These are phyloP conservation scores for Acanthacorydalis orientalis DNA, from an alignment of 2,888 invertebrate genomes.

Conservation along the genomic window DNA sequence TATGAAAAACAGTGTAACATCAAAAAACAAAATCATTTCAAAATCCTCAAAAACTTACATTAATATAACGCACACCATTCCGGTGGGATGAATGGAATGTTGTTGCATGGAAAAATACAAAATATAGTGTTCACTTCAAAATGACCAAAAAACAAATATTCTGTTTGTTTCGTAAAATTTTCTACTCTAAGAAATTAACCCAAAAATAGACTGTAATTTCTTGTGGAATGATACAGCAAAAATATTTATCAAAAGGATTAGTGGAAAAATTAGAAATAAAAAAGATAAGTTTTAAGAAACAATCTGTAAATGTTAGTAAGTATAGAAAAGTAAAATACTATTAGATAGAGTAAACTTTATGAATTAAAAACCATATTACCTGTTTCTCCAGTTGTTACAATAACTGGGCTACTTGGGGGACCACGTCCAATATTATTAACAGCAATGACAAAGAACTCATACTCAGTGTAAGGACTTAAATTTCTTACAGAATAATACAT, in stretches of 20 bases:
- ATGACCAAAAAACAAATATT: constrained; percentile 9
- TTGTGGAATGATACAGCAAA: too few species aligned
- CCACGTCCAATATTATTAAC: constrained; percentile 91
- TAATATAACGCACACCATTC: constrained; percentile 19
- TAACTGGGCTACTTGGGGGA: constrained; percentile 70
- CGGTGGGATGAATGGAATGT: constrained; percentile 15
- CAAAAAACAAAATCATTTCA: constrained; percentile 13
- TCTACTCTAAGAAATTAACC: not conserved
- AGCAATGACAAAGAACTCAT: constrained; percentile 91
- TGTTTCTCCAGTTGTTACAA: constrained; percentile 92
- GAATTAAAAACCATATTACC: constrained; percentile 38
- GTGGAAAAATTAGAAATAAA: too few species aligned
- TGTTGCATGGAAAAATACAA: constrained; percentile 20
- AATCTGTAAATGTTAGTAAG: too few species aligned
- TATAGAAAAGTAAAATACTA: not conserved
- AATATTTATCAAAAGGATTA: too few species aligned
- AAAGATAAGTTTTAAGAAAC: too few species aligned
- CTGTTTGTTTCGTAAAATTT: constrained; percentile 4
- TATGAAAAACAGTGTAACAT: not conserved
- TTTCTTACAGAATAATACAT: constrained; percentile 83
- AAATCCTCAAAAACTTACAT: constrained; percentile 22
- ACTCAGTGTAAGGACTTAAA: constrained; percentile 86
- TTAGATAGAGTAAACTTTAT: not conserved
- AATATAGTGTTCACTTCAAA: constrained; percentile 2
- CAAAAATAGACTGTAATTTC: too few species aligned